Evolutionary conservation across 2,113 vertebrate species (phyloP).

Genomic region (Bubo scandiacus): DNA sequence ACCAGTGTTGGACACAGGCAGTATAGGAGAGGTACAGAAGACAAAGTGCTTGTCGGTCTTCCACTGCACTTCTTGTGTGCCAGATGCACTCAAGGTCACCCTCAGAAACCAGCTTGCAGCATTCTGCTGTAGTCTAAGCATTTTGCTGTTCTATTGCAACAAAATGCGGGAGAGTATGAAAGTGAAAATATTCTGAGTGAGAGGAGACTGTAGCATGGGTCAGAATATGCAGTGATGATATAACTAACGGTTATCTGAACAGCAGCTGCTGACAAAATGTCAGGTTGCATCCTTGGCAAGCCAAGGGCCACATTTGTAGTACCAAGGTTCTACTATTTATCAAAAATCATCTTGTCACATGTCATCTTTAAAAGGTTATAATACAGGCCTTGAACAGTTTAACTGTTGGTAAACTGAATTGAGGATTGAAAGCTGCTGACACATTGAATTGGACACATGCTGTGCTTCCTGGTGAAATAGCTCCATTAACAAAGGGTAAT

Average conservation of each 20-base stretch:
- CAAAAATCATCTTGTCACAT: neutral
- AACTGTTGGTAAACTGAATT: neutral
- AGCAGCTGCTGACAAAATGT: neutral
- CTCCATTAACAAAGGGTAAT: neutral
- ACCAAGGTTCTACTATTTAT: neutral
- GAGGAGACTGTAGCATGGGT: neutral
- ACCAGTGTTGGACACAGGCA: neutral
- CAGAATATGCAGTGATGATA: neutral
- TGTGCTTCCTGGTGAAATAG: neutral
- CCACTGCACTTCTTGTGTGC: neutral
- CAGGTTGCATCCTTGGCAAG: neutral
- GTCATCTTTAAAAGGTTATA: neutral
- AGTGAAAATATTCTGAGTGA: neutral
- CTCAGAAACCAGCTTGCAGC: neutral
- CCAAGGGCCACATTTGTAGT: neutral
- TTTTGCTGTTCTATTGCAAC: neutral
- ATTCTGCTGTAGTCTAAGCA: neutral
- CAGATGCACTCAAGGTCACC: neutral
- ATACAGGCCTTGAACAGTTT: neutral
- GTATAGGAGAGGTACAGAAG: neutral
- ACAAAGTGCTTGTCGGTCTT: neutral
- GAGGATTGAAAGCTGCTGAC: neutral
- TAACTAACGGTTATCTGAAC: neutral
- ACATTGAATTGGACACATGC: neutral
- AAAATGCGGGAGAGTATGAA: neutral